Base-by-base conservation (phyloP, 2,113 vertebrate species). In the Archocentrus centrarchus region DNA sequence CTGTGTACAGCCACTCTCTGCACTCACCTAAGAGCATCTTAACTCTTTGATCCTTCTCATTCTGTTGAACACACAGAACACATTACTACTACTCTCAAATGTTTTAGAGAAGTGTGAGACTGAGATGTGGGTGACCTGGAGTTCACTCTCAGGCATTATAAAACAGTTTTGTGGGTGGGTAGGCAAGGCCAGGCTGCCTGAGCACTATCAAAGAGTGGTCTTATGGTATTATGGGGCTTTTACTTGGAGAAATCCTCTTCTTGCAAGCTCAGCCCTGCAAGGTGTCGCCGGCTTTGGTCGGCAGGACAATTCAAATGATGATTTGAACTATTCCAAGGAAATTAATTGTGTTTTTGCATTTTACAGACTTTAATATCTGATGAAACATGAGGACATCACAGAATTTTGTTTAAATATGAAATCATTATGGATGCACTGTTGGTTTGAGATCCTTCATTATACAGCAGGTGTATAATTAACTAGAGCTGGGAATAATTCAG, bases 111-210 rank as follows among this genome's bases (percentile, higher is more conserved):
- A 76, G 70, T 63, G 57, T 77, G 55, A 83, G 63, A 60, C 47
- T 79, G 81, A 79, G 73, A 77, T 80, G 77, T 76, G 68, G 47
- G 20, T 70, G 44, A 85, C 87, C 83, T 41, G 6, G 32, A n/a
- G 87, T 84, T 89, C 53, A 64, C 2, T 76, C 18, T 73, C 44
- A 68, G 78, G 84, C 3, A 0, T 91, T 92, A 88, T 59, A 77
- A 84, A 92, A 81, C 80, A 81, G 68, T 41, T 79, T 58, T 76
- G 90, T 92, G 78, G 88, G 91, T 83, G 89, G 81, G 88, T 50
- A 84, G 60, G 39, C 35, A n/a, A 30, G 53, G 30, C 27, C 61
- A 77, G 37, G 55, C 86, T 82, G 82, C 59, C 76, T 41, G 59
- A 75, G 39, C 41, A 44, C 22, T n/a, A 59, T 70, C 68, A 60